Evolutionary conservation across 2,797 vertebrate genomes (phyloP).

Genomic region (Coreius guichenoti): DNA sequence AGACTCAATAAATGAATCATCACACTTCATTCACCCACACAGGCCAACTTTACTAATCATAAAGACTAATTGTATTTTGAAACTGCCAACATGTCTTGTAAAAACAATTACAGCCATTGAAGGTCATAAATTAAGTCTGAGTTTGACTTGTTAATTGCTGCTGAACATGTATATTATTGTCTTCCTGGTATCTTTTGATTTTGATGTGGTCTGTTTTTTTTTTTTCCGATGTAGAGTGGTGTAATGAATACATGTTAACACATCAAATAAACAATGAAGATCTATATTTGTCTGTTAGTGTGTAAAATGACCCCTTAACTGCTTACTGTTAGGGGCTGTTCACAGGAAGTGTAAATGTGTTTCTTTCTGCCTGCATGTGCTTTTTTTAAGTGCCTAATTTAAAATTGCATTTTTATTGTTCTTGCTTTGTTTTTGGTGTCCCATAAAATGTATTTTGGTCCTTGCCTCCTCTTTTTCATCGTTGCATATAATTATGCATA

Average conservation of each 20-base stretch:
- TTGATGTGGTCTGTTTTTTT: conserved; percentile 24
- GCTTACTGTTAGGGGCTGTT: neutral
- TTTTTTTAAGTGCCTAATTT: neutral
- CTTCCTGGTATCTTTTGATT: conserved; percentile 43
- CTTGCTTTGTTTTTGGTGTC: conserved; percentile 1
- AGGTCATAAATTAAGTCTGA: neutral
- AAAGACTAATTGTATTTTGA: neutral
- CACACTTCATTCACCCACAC: neutral
- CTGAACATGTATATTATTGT: neutral
- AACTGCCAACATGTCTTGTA: neutral
- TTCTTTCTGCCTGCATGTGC: neutral
- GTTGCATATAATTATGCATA: too few species aligned
- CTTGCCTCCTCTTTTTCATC: conserved; percentile 20
- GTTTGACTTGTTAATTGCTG: conserved; percentile 23
- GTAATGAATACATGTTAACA: conserved; percentile 30
- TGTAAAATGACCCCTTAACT: neutral
- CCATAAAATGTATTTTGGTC: conserved; percentile 39
- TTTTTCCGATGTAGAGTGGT: neutral
- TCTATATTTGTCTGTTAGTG: conserved; percentile 22
- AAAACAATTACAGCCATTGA: neutral
- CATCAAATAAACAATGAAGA: conserved; percentile 44
- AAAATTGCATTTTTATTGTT: conserved; percentile 48
- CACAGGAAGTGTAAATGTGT: neutral
- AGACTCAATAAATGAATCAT: conserved; percentile 13
- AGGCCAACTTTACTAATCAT: neutral